Evolutionary conservation across 2,113 vertebrate species (phyloP).

Genomic region (Varanus salvator): DNA sequence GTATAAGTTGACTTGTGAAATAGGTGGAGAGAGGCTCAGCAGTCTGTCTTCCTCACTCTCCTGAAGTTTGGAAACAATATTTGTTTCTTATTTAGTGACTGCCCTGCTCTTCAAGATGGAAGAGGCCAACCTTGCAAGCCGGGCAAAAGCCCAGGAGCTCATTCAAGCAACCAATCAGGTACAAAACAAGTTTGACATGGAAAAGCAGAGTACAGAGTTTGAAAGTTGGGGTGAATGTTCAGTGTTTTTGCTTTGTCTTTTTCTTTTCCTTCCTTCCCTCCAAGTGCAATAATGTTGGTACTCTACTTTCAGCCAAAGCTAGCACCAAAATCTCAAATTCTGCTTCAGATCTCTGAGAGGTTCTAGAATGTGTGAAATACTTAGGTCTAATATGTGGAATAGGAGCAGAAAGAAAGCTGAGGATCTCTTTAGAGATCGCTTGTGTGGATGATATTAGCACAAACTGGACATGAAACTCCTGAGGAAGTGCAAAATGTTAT

Average conservation of each 20-base stretch:
- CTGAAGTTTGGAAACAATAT: neutral
- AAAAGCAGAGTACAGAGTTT: neutral
- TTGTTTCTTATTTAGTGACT: conserved; percentile 77
- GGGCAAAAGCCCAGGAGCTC: conserved; percentile 93
- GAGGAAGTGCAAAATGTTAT: neutral
- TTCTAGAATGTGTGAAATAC: neutral
- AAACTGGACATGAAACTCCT: neutral
- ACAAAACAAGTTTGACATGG: conserved; percentile 9
- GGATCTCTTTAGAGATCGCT: neutral
- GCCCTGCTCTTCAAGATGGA: conserved; percentile 96
- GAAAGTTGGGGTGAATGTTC: too few relatives aligned
- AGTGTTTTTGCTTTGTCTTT: neutral
- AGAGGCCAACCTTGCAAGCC: conserved; percentile 90
- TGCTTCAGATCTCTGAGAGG: neutral
- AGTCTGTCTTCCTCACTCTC: neutral
- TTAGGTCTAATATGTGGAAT: neutral
- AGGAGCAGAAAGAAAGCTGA: neutral
- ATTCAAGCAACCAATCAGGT: conserved; percentile 96
- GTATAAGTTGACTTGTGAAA: neutral
- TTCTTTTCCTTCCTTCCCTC: neutral
- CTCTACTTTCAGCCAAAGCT: neutral
- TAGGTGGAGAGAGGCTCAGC: neutral
- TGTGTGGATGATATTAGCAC: neutral
- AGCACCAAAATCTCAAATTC: neutral
- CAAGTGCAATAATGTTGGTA: neutral